Evolutionary conservation across 1,140 invertebrate genomes (phyloP).

Genomic region (Elysia chlorotica): DNA sequence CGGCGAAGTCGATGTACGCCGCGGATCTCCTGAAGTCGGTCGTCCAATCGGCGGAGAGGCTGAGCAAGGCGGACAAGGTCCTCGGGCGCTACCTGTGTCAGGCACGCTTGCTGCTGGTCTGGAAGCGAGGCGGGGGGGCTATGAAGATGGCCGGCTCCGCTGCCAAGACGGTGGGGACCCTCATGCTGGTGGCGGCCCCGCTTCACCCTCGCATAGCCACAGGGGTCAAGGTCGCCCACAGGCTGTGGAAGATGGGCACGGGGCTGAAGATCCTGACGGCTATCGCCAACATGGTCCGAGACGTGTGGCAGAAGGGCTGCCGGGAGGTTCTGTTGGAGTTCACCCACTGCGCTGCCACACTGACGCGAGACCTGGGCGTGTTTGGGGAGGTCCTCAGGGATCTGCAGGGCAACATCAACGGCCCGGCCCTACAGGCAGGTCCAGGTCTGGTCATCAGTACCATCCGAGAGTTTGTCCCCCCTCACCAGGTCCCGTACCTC

Average conservation of each 20-base stretch:
- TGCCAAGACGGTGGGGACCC: background rate
- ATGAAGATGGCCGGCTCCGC: slow-evolving; percentile 10
- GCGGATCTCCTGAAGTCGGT: background rate
- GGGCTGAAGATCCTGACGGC: slow-evolving; percentile 5
- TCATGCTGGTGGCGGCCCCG: slow-evolving; percentile 5
- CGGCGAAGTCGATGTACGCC: background rate
- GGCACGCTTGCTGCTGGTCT: background rate
- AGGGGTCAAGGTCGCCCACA: background rate
- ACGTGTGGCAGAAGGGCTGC: slow-evolving; percentile 11
- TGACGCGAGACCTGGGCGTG: background rate
- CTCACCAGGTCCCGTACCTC: background rate
- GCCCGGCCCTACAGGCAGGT: too few relatives aligned
- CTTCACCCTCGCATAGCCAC: background rate
- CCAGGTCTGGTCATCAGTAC: background rate
- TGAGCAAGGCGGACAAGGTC: background rate
- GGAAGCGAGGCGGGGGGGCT: slow-evolving; percentile 11
- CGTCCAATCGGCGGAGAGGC: background rate
- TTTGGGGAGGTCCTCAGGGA: slow-evolving; percentile 10
- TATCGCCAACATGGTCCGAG: slow-evolving; percentile 1
- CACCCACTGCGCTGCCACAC: background rate
- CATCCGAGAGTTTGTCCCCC: background rate
- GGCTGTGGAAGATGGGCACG: slow-evolving; percentile 16
- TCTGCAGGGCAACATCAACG: background rate
- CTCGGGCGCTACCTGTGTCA: slow-evolving; percentile 4
- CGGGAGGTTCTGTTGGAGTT: slow-evolving; percentile 10